Percentiles rank a stretch among this genome's conserved stretches.
Conservation (phyloP, 2,113 vertebrate species). For the Labeo rohita region DNA sequence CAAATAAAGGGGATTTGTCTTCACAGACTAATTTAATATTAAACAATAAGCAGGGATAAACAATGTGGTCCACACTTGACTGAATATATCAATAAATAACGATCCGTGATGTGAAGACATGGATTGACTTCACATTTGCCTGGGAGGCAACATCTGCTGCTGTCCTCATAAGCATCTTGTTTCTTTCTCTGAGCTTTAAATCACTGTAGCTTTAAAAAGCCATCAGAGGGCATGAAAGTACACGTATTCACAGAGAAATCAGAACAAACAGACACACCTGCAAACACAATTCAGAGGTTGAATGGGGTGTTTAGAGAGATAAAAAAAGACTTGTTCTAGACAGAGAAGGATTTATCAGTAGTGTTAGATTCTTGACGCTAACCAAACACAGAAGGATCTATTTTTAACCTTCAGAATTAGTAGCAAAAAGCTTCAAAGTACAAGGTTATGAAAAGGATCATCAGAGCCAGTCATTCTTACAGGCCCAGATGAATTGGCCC, state of each 20-base stretch:
- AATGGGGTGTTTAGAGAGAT: constrained; percentile 7
- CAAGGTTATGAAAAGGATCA: background rate
- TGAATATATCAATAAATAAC: constrained; percentile 36
- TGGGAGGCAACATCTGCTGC: background rate
- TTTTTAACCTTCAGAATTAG: constrained; percentile 20
- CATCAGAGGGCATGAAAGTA: constrained; percentile 35
- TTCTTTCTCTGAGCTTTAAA: background rate
- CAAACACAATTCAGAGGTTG: constrained; percentile 31
- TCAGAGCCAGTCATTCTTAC: background rate
- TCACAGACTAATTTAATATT: constrained; percentile 21
- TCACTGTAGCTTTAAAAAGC: constrained; percentile 17
- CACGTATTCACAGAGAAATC: constrained; percentile 48
- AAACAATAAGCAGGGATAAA: constrained; percentile 18
- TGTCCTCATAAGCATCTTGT: background rate
- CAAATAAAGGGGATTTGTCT: constrained; percentile 17
- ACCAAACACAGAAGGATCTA: constrained; percentile 19
- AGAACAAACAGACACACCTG: constrained; percentile 36
- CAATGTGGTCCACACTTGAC: constrained; percentile 19
- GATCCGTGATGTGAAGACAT: background rate
- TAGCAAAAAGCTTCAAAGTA: background rate
- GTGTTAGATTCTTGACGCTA: constrained; percentile 1
- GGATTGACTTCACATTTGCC: constrained; percentile 29
- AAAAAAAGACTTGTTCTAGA: constrained; percentile 12
- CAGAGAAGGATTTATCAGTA: background rate
- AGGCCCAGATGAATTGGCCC: constrained; percentile 7